Conservation (phyloP, 2,113 vertebrate species). For the Hirundichthys speculiger region DNA sequence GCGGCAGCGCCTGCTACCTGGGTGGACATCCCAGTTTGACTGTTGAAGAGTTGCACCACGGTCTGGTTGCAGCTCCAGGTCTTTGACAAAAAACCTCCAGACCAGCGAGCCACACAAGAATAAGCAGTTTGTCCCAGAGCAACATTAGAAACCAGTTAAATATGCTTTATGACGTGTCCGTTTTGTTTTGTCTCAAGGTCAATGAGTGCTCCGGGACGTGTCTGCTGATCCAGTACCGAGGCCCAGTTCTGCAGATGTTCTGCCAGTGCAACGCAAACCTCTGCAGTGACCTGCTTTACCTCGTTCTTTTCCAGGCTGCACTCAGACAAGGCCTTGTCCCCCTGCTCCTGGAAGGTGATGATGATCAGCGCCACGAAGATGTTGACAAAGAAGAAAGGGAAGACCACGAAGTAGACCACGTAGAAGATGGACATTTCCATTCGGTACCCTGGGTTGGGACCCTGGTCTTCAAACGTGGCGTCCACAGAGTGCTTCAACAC, state of each 20-base stretch:
- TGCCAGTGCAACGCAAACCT: neutral
- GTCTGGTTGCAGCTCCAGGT: too few relatives aligned
- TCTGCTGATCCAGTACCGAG: too few relatives aligned
- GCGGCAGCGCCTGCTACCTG: too few relatives aligned
- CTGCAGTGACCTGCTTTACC: conserved; percentile 71
- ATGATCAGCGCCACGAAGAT: conserved; percentile 98
- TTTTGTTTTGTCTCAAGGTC: too few relatives aligned
- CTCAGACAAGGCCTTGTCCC: conserved; percentile 96
- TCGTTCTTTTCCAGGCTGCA: conserved; percentile 98
- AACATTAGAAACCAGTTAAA: too few relatives aligned
- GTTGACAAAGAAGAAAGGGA: conserved; percentile 99
- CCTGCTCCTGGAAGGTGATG: conserved; percentile 99
- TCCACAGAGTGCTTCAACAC: conserved; percentile 97
- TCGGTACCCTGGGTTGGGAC: conserved; percentile 93
- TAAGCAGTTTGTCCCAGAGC: too few relatives aligned
- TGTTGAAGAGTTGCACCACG: too few relatives aligned
- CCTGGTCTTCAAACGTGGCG: conserved; percentile 93
- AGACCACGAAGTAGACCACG: conserved; percentile 97
- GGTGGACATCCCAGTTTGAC: too few relatives aligned
- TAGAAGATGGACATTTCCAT: conserved; percentile 99
- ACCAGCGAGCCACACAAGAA: too few relatives aligned
- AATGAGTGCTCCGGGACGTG: too few relatives aligned
- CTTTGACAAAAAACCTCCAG: too few relatives aligned
- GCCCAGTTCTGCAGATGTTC: neutral
- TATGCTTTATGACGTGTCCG: too few relatives aligned